A percentile compares a stretch with the other conserved stretches of the same genome.
These are phyloP conservation scores for Poeciliopsis prolifica DNA, from an alignment of 2,113 vertebrate genomes.

Conservation along the genomic window DNA sequence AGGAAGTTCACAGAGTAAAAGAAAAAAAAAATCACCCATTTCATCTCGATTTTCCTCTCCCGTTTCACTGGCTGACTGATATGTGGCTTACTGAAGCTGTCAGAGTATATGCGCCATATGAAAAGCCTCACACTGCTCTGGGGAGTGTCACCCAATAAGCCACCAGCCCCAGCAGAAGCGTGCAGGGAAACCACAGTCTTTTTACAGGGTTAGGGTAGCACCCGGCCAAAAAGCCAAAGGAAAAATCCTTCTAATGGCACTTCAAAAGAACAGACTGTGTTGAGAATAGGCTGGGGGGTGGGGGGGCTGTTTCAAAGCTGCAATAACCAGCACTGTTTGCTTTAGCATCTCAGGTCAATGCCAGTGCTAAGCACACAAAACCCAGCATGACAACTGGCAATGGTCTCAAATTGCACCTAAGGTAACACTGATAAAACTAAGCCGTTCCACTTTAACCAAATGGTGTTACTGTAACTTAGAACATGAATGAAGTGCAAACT, in stretches of 20 bases:
- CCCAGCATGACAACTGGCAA: conserved; percentile 51
- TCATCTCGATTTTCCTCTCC: conserved; percentile 39
- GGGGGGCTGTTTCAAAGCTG: conserved; percentile 58
- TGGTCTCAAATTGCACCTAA: conserved; percentile 35
- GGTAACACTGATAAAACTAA: conserved; percentile 27
- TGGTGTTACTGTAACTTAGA: neutral
- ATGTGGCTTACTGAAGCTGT: conserved; percentile 36
- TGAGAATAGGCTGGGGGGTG: conserved; percentile 60
- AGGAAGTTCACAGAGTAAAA: conserved; percentile 64
- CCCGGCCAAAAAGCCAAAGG: conserved; percentile 49
- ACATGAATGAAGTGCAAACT: conserved; percentile 7
- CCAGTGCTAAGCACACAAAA: conserved; percentile 71
- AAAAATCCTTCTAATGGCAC: conserved; percentile 67
- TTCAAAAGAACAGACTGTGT: conserved; percentile 73
- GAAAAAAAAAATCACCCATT: conserved; percentile 37
- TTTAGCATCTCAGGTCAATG: conserved; percentile 71
- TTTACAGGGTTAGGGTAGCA: conserved; percentile 66
- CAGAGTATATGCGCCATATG: conserved; percentile 34
- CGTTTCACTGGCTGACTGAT: conserved; percentile 53
- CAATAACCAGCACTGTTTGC: conserved; percentile 65
- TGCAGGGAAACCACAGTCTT: conserved; percentile 67
- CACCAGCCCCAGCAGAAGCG: conserved; percentile 49
- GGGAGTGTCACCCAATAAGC: conserved; percentile 70
- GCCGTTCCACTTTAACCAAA: conserved; percentile 12
- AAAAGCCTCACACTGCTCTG: conserved; percentile 53